Percentiles rank a stretch among this genome's conserved stretches.
Evolutionary conservation across 1,140 invertebrate species (phyloP).

Genomic region (Frieseomelitta varia): DNA sequence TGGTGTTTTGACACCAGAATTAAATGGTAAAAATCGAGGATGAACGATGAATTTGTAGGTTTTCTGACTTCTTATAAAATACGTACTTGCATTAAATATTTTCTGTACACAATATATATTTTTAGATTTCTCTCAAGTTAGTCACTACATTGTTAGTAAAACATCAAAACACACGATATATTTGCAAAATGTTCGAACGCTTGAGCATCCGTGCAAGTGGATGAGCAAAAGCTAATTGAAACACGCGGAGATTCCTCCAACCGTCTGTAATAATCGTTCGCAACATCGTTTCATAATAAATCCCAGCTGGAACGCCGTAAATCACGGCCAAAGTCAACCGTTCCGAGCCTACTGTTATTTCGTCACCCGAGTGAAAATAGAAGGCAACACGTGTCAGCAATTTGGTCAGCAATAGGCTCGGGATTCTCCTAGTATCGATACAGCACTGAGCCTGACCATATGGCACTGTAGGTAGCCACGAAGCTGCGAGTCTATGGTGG

Average conservation of each 20-base stretch:
- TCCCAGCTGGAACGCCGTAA: not conserved
- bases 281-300: not conserved
- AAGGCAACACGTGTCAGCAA: not conserved
- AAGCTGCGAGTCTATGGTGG: not conserved
- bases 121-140: no score
- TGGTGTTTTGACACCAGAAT: not conserved
- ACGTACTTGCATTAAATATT: no score
- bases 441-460: slow-evolving; percentile 28
- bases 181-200: no score
- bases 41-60: no score
- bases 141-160: no score
- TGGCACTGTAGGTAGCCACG: slow-evolving; percentile 10
- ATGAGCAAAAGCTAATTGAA: not conserved
- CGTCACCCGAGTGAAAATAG: not conserved
- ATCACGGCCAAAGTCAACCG: not conserved
- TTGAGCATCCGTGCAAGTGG: no score
- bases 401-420: not conserved
- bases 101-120: no score
- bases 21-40: no score
- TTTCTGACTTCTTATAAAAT: no score
- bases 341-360: not conserved
- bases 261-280: not conserved
- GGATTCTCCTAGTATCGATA: slow-evolving; percentile 1
- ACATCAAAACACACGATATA: no score
- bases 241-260: not conserved